Base-by-base conservation (phyloP, 2,888 invertebrate species). In the Drosophila formosana region DNA sequence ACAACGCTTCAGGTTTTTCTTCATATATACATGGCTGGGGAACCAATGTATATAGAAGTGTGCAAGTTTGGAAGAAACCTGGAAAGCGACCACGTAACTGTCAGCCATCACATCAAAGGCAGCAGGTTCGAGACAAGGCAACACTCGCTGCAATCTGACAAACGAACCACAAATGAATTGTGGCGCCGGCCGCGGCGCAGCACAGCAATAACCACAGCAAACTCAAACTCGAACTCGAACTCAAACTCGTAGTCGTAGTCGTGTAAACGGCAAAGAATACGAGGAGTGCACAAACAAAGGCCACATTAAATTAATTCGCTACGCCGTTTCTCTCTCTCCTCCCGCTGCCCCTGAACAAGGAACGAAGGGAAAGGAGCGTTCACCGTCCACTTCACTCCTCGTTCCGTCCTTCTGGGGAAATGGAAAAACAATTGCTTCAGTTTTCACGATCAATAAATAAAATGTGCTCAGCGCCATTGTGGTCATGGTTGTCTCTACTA, bases 101-200 rank as follows among this genome's bases (percentile, higher is more conserved):
- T 82, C 55, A 66, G 68, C 58, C 56, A 81, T 78, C 82, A 83
- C 75, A 76, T 81, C 81, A 81, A 63, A 51, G 60, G 60, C 79
- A 83, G 76, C 68, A 55, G 60, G 8, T 50, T 41, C 49, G 32
- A 62, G 71, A 66, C 69, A 47, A 46, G 39, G 56, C 60, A 46
- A 65, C 56, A 25, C 18, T 18, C 18, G 18, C 18, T 18, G 43
- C 60, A 72, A 72, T 68, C 71, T 45, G 11, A 45, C 32, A 63
- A 63, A 57, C 56, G 28, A 55, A 50, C 41, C 58, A 61, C 49
- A 76, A 45, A 57, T 53, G 60, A 47, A 69, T 47, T 71, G 61
- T 53, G 66, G 66, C 71, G 66, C 58, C 71, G 57, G 39, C 13
- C 39, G 13, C 6, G 37, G n/a, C 39, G 6, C 18, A 49, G 6